Conservation (phyloP, 2,888 invertebrate species). For the Hipparchia sbordonii region DNA sequence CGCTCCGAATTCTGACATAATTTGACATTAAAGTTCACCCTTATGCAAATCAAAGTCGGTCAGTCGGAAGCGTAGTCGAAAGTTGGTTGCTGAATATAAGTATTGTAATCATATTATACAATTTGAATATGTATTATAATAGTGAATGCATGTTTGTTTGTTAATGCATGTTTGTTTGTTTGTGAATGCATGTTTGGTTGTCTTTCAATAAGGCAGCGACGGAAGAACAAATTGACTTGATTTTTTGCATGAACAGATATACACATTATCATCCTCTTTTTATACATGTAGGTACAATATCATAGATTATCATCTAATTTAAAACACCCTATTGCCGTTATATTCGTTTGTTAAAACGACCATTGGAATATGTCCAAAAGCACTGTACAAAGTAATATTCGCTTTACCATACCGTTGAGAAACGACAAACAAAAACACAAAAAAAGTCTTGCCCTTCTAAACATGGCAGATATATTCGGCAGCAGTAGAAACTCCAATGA, state of each 20-base stretch:
- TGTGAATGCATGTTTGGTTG: too few species aligned
- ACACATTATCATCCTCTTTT: too few species aligned
- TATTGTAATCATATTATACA: too few species aligned
- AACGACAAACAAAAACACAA: not conserved
- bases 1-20: conserved; percentile 74
- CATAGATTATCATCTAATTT: not conserved
- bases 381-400: conserved; percentile 24
- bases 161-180: too few species aligned
- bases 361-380: conserved; percentile 42
- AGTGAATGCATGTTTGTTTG: too few species aligned
- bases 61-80: conserved; percentile 73
- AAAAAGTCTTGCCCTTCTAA: not conserved
- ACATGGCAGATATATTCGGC: not conserved
- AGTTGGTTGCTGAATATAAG: conserved; percentile 19
- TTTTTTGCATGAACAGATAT: too few species aligned
- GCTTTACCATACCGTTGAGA: too few species aligned
- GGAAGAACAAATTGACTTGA: too few species aligned
- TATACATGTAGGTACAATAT: too few species aligned
- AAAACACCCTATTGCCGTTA: conserved; percentile 35
- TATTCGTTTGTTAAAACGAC: conserved; percentile 42
- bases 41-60: conserved; percentile 79
- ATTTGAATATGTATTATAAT: too few species aligned
- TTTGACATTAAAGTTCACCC: conserved; percentile 76
- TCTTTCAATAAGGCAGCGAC: too few species aligned
- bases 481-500: not conserved